Evolutionary conservation across 2,888 invertebrate species (phyloP).

Genomic region (Tachina grossa): DNA sequence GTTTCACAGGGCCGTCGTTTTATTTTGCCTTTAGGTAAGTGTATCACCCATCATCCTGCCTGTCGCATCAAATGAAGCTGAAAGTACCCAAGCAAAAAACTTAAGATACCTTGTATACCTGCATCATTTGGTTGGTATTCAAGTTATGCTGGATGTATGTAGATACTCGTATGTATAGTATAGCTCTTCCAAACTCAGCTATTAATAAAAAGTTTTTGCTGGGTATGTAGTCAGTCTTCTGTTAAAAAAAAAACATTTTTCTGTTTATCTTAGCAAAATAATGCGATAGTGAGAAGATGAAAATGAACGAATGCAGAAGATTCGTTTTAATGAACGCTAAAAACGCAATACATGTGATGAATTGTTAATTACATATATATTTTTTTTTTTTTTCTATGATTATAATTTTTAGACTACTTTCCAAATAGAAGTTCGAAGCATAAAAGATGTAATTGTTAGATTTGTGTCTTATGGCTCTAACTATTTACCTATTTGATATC

Average conservation of each 20-base stretch:
- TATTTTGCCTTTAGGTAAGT: slow-evolving; percentile 80
- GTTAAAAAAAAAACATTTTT: background rate
- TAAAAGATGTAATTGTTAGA: slow-evolving; percentile 78
- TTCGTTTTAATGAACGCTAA: slow-evolving; percentile 22
- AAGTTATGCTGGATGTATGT: background rate
- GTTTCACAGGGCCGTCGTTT: slow-evolving; percentile 77
- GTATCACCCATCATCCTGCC: slow-evolving; percentile 21
- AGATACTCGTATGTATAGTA: no score
- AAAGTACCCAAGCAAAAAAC: slow-evolving; percentile 32
- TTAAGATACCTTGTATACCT: background rate
- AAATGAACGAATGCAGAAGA: background rate
- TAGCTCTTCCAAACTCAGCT: background rate
- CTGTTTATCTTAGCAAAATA: background rate
- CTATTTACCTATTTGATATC: slow-evolving; percentile 70
- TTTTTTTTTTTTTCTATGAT: slow-evolving; percentile 66
- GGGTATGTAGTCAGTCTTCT: slow-evolving; percentile 14
- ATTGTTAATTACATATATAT: slow-evolving; percentile 13
- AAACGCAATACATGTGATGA: slow-evolving; percentile 8
- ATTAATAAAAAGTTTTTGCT: slow-evolving; percentile 21
- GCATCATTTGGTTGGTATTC: background rate
- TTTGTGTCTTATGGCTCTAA: slow-evolving; percentile 69
- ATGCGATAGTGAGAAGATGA: background rate
- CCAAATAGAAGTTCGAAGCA: slow-evolving; percentile 81
- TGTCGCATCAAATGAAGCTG: background rate
- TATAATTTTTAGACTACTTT: slow-evolving; percentile 78